phyloP scores from a whole-genome alignment of 2,113 vertebrate species.

The Apodemus sylvaticus region DNA sequence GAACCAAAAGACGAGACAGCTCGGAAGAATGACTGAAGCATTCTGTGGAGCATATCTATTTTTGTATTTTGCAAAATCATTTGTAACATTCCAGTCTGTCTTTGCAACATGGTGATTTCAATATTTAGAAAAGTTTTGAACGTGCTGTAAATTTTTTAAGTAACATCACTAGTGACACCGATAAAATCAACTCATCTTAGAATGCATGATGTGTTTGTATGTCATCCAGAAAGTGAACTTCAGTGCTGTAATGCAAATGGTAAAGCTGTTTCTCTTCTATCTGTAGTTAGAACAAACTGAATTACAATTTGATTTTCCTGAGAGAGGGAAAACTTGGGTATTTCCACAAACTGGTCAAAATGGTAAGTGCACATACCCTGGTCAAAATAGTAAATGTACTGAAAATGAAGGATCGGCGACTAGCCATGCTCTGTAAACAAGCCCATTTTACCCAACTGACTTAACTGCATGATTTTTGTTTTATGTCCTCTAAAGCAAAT shows the following conservation, averaged over 20 bases:
- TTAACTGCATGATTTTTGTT: conserved; percentile 74
- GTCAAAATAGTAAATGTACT: background rate
- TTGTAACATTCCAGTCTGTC: conserved; percentile 85
- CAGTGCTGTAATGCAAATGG: conserved; percentile 71
- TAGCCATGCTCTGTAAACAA: conserved; percentile 42
- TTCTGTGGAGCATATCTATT: conserved; percentile 76
- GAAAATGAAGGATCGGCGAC: conserved; percentile 34
- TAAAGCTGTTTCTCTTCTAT: conserved; percentile 61
- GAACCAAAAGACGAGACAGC: conserved; percentile 81
- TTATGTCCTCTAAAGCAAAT: conserved; percentile 77
- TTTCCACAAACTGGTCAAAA: conserved; percentile 27
- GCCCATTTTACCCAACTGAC: conserved; percentile 36
- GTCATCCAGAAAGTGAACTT: conserved; percentile 68
- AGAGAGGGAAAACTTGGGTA: conserved; percentile 36
- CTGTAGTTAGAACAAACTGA: conserved; percentile 56
- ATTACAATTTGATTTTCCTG: conserved; percentile 65
- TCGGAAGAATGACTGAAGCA: conserved; percentile 84
- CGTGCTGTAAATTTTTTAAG: conserved; percentile 70
- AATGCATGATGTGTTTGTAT: conserved; percentile 71
- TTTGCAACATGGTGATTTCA: conserved; percentile 76
- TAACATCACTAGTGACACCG: conserved; percentile 78
- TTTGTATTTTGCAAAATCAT: conserved; percentile 81
- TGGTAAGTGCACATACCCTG: conserved; percentile 3
- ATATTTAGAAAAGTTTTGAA: conserved; percentile 80
- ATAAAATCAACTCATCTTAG: conserved; percentile 73